These are phyloP conservation scores for Gymnarchus niloticus DNA, from an alignment of 2,113 vertebrate species.

Conservation along the genomic window DNA sequence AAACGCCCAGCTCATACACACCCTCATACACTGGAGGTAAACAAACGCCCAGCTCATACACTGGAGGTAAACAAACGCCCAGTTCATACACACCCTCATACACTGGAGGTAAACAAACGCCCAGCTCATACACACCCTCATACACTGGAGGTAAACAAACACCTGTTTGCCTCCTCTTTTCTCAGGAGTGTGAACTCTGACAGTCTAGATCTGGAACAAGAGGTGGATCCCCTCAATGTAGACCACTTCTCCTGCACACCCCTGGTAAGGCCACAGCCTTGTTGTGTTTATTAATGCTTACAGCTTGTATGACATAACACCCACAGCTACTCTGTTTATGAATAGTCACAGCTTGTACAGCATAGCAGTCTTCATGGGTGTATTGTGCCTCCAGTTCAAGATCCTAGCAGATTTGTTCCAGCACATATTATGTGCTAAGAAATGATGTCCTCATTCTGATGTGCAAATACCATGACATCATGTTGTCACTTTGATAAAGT, in stretches of 20 bases:
- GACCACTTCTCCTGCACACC: constrained; percentile 93
- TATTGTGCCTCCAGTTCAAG: not conserved
- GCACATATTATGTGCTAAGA: not conserved
- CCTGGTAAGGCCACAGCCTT: constrained; percentile 58
- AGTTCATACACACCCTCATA: not conserved
- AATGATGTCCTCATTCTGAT: not conserved
- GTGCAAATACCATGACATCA: not conserved
- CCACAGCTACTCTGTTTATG: not conserved
- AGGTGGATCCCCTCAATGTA: constrained; percentile 85
- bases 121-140: not conserved
- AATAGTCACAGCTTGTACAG: not conserved
- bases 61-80: not conserved
- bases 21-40: not conserved
- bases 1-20: constrained; percentile 16
- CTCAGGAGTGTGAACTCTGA: constrained; percentile 65
- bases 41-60: not conserved
- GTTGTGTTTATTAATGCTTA: not conserved
- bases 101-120: not conserved
- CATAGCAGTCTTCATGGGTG: not conserved
- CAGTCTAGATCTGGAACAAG: constrained; percentile 81
- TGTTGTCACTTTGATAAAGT: not conserved
- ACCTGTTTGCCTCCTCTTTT: not conserved
- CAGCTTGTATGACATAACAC: not conserved
- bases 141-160: not conserved
- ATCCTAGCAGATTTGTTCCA: not conserved